Base-by-base conservation (phyloP, 2,888 invertebrate species). In the Pterostichus madidus region DNA sequence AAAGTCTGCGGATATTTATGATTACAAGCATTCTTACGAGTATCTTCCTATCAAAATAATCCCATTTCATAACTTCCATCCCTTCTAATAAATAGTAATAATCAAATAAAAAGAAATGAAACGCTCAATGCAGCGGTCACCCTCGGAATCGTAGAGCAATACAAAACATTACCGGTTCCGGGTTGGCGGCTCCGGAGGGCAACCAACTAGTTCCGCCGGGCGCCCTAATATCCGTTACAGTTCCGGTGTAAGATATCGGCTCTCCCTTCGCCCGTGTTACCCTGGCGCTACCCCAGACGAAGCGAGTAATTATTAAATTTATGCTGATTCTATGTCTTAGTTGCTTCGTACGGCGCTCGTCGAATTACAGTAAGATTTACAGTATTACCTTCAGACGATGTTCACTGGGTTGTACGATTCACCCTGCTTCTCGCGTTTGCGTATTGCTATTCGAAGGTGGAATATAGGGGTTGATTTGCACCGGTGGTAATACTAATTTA, bases 241-340 rank as follows among this genome's bases (percentile, higher is more conserved):
- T 81, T 81, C 81, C 81, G 81, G 81, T 80, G 32, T 81, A 81
- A 75, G 80, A 81, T 81, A 81, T 71, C 80, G 59, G 53, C 44
- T 44, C 24, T 56, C 39, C 73, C 80, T 24, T 39, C 17, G 53
- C 35, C 73, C 80, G 35, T 46, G 44, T 44, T 31, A 35, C 35
- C 35, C 39, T 5, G 5, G 5, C 6, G 8, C 7, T 1, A 39
- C 7, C 39, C 39, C 73, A 35, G n/a, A 46, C 53, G 44, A 39
- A 88, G 88, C 86, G 87, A 88, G 89, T 89, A 90, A 91, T 90
- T 90, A 90, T 90, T 88, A 90, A 91, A 91, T 91, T 90, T 91
- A 91, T 90, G 91, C 91, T 91, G 91, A 91, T 90, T 90, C 91
- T 89, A 89, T 90, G 89, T 90, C 91, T 91, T 91, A 90, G 89